These are phyloP conservation scores for Trissolcus basalis DNA, from an alignment of 1,140 invertebrate genomes.

Conservation along the genomic window DNA sequence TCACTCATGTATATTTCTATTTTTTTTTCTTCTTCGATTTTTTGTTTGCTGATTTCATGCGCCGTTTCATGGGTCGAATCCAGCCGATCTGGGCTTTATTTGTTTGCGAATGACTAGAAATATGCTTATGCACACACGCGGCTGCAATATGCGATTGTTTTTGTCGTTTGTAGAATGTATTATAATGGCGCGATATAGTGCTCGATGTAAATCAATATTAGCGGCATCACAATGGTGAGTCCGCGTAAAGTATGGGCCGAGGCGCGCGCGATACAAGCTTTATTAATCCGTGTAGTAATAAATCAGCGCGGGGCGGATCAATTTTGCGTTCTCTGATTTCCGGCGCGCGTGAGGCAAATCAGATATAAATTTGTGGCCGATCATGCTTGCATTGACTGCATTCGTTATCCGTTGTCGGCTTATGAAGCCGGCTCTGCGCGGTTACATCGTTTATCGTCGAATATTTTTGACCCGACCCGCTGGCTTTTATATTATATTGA, in stretches of 20 bases:
- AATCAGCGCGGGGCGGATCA: constrained; percentile 70
- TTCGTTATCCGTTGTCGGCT: constrained; percentile 62
- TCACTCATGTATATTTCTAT: too few species aligned
- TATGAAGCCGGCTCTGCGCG: constrained; percentile 53
- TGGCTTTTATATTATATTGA: constrained; percentile 6
- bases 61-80: not conserved
- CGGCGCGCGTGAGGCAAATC: constrained; percentile 63
- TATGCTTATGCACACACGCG: constrained; percentile 23
- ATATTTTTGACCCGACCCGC: constrained; percentile 44
- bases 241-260: constrained; percentile 56
- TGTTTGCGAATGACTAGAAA: too few species aligned
- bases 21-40: too few species aligned
- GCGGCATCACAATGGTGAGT: constrained; percentile 43
- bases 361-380: constrained; percentile 72
- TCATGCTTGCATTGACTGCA: constrained; percentile 61
- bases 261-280: constrained; percentile 67
- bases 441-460: constrained; percentile 57
- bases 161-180: constrained; percentile 32
- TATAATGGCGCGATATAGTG: constrained; percentile 47
- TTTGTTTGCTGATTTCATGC: too few species aligned
- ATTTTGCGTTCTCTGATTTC: constrained; percentile 71
- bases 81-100: constrained; percentile 14
- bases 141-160: constrained; percentile 37
- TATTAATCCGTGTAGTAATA: constrained; percentile 71
- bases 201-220: constrained; percentile 66